phyloP scores from a whole-genome alignment of 2,888 invertebrate species.

The Chymomyza fuscimana region DNA sequence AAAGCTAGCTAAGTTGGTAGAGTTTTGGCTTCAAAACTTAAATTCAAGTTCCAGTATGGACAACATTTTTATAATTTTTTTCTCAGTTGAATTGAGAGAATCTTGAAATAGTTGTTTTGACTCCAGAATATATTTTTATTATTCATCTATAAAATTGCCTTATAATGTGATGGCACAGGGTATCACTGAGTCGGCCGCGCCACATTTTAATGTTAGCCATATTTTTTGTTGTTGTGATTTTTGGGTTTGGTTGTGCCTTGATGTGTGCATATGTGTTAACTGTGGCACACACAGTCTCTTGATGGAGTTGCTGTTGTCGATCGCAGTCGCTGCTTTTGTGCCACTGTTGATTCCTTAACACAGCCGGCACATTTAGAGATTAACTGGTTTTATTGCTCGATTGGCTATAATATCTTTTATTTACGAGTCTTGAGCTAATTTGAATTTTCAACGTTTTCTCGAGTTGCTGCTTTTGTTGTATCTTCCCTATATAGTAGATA shows the following conservation, averaged over 20 bases:
- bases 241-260: not conserved
- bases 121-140: too few species aligned
- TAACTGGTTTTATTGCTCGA: constrained; percentile 74
- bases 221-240: not conserved
- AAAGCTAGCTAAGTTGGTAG: too few species aligned
- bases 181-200: too few species aligned
- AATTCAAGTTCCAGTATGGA: too few species aligned
- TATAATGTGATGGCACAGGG: too few species aligned
- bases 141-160: too few species aligned
- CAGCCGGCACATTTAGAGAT: constrained; percentile 67
- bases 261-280: not conserved
- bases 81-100: too few species aligned
- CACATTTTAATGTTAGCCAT: too few species aligned
- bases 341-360: constrained; percentile 42
- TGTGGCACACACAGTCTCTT: not conserved
- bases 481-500: not conserved
- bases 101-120: too few species aligned
- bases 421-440: constrained; percentile 78
- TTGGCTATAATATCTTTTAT: constrained; percentile 77
- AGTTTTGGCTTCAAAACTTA: too few species aligned
- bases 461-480: constrained; percentile 25
- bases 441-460: constrained; percentile 77
- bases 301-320: constrained; percentile 42
- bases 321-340: constrained; percentile 17
- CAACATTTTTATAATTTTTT: too few species aligned